phyloP scores from a whole-genome alignment of 1,140 invertebrate genomes.

The Forficula auricularia region DNA sequence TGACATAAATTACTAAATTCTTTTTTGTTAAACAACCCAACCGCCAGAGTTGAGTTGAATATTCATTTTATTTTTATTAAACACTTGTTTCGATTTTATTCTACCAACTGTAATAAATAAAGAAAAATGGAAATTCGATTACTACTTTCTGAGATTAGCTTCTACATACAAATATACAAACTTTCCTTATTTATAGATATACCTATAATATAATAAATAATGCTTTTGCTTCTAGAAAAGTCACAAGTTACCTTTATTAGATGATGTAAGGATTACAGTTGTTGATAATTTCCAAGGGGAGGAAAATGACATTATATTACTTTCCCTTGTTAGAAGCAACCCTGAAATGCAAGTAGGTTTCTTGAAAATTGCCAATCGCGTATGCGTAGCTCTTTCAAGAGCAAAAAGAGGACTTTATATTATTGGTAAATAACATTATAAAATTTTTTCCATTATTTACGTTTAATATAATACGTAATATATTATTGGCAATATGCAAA shows the following conservation, averaged over 20 bases:
- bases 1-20: too few relatives aligned
- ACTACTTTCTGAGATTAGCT: too few relatives aligned
- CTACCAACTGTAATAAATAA: too few relatives aligned
- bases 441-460: neutral
- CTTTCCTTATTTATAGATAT: too few relatives aligned
- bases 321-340: conserved; percentile 67
- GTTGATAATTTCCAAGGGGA: conserved; percentile 77
- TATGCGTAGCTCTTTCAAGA: conserved; percentile 69
- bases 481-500: conserved; percentile 42
- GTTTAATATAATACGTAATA: neutral
- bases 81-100: too few relatives aligned
- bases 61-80: too few relatives aligned
- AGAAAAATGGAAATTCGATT: too few relatives aligned
- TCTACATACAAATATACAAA: too few relatives aligned
- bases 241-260: conserved; percentile 10
- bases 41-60: too few relatives aligned
- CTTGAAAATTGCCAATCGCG: conserved; percentile 50
- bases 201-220: too few relatives aligned
- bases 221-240: too few relatives aligned
- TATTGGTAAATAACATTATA: conserved; percentile 30
- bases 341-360: conserved; percentile 53
- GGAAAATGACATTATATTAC: conserved; percentile 65
- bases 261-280: conserved; percentile 38
- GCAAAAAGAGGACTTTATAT: conserved; percentile 52
- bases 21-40: too few relatives aligned